These are phyloP conservation scores for Stegana nigrithorax DNA, from an alignment of 2,888 invertebrate genomes.

Conservation along the genomic window DNA sequence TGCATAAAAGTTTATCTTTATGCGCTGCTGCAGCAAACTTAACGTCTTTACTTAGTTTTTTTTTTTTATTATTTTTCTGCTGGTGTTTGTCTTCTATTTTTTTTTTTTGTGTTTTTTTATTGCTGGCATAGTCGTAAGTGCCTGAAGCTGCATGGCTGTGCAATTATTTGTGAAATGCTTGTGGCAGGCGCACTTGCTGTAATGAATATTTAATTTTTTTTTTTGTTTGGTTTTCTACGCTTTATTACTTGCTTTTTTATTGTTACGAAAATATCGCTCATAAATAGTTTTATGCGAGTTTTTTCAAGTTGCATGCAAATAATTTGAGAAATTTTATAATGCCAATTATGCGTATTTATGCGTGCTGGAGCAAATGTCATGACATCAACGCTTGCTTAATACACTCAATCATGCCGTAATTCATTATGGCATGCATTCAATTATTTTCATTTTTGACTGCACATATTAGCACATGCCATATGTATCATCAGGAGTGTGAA, in stretches of 20 bases:
- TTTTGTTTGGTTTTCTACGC: too few species aligned
- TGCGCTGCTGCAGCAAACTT: too few species aligned
- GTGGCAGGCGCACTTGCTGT: background rate
- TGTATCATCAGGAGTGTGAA: background rate
- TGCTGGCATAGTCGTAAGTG: background rate
- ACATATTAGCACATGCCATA: background rate
- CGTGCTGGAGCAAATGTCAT: too few species aligned
- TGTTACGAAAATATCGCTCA: too few species aligned
- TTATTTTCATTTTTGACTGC: background rate
- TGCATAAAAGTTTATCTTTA: slow-evolving; percentile 4
- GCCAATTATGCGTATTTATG: too few species aligned
- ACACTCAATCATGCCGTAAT: background rate
- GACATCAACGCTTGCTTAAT: too few species aligned
- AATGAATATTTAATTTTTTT: slow-evolving; percentile 3
- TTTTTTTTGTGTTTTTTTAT: slow-evolving; percentile 4
- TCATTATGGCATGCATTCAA: too few species aligned
- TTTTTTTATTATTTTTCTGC: background rate
- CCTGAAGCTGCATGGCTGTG: background rate
- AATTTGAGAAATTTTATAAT: too few species aligned
- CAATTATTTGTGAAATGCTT: slow-evolving; percentile 5
- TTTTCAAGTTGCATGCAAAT: too few species aligned
- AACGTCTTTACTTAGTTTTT: background rate
- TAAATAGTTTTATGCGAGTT: too few species aligned
- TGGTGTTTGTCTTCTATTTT: background rate
- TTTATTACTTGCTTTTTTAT: too few species aligned